Conservation (phyloP, 2,888 invertebrate species). For the Patella pellucida region DNA sequence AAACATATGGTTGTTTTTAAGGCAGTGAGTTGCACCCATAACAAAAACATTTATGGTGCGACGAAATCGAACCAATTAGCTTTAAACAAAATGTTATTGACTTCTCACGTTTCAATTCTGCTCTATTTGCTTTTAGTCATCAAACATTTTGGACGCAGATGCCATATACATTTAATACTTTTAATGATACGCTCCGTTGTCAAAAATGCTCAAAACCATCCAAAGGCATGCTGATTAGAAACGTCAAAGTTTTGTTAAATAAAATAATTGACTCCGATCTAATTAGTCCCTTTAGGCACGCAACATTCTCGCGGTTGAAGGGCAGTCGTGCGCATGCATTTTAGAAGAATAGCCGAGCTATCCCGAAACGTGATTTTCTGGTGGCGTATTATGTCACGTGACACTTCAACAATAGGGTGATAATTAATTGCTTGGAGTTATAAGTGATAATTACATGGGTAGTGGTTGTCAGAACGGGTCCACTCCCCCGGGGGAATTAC, state of each 20-base stretch:
- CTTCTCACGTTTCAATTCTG: no score
- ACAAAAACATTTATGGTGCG: no score
- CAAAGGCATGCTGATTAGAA: no score
- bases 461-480: background rate
- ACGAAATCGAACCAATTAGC: no score
- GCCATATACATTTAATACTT: no score
- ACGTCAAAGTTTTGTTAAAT: background rate
- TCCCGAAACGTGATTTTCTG: background rate
- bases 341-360: background rate
- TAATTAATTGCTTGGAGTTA: slow-evolving; percentile 5
- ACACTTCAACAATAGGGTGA: background rate
- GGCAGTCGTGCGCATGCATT: slow-evolving; percentile 6
- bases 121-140: no score
- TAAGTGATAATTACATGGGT: background rate
- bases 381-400: background rate
- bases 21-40: no score
- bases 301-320: background rate
- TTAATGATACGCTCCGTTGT: no score
- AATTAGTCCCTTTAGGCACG: slow-evolving; percentile 3
- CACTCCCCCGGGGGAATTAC: background rate
- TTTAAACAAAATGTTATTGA: no score
- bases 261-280: background rate
- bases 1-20: no score
- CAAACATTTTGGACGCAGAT: no score
- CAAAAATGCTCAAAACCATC: no score